Percentiles rank a stretch among this genome's conserved stretches.
These are phyloP conservation scores for Standfussiana lucernea DNA, from an alignment of 2,888 invertebrate species.

Conservation along the genomic window DNA sequence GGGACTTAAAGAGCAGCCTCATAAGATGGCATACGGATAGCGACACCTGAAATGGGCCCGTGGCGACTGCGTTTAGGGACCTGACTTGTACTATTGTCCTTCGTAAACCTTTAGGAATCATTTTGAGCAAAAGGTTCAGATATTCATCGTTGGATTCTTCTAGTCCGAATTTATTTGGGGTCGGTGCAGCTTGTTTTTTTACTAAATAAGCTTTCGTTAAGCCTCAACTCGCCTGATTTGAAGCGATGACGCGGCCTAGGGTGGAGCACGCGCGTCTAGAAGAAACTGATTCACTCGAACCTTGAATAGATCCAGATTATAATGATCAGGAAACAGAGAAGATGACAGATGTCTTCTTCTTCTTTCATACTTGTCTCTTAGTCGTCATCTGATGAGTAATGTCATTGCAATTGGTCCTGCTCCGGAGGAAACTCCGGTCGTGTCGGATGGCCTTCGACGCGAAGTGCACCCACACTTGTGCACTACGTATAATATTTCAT, in stretches of 20 bases:
- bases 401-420: neutral
- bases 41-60: slow-evolving; percentile 50
- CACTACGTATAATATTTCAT: neutral
- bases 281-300: no score
- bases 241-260: no score
- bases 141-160: neutral
- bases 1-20: slow-evolving; percentile 38
- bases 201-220: no score
- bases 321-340: no score
- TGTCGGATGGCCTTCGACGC: neutral
- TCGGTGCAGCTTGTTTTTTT: neutral
- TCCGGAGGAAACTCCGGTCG: neutral
- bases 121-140: neutral
- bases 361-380: neutral
- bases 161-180: neutral
- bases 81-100: neutral
- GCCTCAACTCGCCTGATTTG: no score
- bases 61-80: slow-evolving; percentile 23
- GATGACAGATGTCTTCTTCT: no score
- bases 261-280: no score
- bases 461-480: neutral
- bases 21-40: slow-evolving; percentile 34
- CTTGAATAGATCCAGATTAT: no score
- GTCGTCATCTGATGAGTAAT: neutral
- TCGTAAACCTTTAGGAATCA: neutral